phyloP scores from a whole-genome alignment of 2,113 vertebrate genomes.

The Corythornis madagascariensis region DNA sequence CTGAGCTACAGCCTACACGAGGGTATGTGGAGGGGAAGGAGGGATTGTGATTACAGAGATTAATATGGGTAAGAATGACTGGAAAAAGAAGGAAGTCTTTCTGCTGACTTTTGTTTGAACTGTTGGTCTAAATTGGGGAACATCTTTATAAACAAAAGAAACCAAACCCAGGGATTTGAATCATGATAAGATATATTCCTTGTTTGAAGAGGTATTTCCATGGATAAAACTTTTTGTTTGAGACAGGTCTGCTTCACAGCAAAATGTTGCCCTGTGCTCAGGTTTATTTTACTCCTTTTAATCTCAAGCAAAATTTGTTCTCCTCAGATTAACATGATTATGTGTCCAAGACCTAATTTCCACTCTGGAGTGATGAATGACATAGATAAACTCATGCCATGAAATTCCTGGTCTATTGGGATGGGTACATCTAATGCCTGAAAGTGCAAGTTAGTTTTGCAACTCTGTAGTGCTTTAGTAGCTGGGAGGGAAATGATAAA shows the following conservation, averaged over 20 bases:
- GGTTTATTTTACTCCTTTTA: not conserved
- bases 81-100: not conserved
- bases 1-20: not conserved
- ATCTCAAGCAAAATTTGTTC: not conserved
- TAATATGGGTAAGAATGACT: not conserved
- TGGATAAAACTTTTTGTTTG: not conserved
- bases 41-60: not conserved
- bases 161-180: not conserved
- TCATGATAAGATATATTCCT: not conserved
- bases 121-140: not conserved
- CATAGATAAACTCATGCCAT: not conserved
- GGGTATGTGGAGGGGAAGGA: not conserved
- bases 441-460: not conserved
- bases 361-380: not conserved
- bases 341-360: not conserved
- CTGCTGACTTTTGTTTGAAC: not conserved
- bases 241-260: not conserved
- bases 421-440: not conserved
- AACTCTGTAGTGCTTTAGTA: not conserved
- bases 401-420: not conserved
- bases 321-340: not conserved
- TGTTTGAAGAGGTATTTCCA: not conserved
- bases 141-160: not conserved
- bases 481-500: not conserved
- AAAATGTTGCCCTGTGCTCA: not conserved